phyloP scores from a whole-genome alignment of 2,888 invertebrate species.

The Leptinotarsa tumamoca region DNA sequence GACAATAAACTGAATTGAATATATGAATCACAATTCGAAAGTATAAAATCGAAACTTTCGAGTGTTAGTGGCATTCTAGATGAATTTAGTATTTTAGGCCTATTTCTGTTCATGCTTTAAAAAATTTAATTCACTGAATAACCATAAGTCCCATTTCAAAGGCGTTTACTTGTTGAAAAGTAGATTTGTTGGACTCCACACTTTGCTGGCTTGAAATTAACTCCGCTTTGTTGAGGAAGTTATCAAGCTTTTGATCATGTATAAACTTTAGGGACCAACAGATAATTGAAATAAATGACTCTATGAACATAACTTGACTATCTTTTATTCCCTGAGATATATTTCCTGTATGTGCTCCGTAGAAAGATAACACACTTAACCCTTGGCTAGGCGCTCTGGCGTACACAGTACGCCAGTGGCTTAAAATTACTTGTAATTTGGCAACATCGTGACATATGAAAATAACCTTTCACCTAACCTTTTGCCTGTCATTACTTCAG shows the following conservation, averaged over 20 bases:
- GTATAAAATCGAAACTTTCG: too few species aligned
- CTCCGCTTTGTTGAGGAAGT: conserved; percentile 40
- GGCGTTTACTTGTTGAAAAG: not conserved
- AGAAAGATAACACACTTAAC: not conserved
- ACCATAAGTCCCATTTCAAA: too few species aligned
- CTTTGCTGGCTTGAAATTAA: not conserved
- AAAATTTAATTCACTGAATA: not conserved
- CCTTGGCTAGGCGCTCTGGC: too few species aligned
- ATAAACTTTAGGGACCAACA: conserved; percentile 34
- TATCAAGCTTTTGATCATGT: conserved; percentile 47
- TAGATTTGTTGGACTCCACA: not conserved
- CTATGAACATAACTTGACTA: conserved; percentile 5
- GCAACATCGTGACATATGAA: too few species aligned
- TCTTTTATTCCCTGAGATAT: not conserved
- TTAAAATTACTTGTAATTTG: too few species aligned
- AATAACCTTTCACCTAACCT: too few species aligned
- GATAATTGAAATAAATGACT: conserved; percentile 36
- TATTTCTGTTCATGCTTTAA: not conserved
- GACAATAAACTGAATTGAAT: too few species aligned
- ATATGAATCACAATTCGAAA: too few species aligned
- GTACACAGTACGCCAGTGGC: too few species aligned
- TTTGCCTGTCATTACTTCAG: too few species aligned
- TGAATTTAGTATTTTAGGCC: too few species aligned
- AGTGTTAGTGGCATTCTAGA: too few species aligned
- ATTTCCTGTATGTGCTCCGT: not conserved